These are phyloP conservation scores for Tursiops truncatus DNA, from an alignment of 2,113 vertebrate genomes.

Conservation along the genomic window DNA sequence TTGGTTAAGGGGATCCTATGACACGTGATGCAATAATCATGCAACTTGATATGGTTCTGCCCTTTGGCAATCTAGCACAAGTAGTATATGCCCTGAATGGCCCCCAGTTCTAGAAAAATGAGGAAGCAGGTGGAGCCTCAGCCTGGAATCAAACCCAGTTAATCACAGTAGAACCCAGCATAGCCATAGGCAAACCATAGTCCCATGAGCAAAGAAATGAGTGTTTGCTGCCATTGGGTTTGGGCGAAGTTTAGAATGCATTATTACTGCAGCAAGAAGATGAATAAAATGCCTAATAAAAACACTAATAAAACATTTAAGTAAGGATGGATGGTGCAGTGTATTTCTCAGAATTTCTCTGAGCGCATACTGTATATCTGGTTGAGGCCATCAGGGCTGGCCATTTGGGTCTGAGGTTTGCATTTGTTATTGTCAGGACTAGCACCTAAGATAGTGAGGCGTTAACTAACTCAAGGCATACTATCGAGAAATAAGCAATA, in stretches of 20 bases:
- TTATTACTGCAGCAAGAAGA: background rate
- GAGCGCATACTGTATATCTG: background rate
- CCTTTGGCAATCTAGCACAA: background rate
- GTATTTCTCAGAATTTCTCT: background rate
- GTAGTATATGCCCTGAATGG: background rate
- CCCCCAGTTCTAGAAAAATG: background rate
- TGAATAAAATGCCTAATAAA: background rate
- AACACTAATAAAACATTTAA: background rate
- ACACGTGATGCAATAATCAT: background rate
- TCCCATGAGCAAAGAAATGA: background rate
- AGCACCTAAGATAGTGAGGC: background rate
- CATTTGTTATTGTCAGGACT: background rate
- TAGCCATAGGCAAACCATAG: background rate
- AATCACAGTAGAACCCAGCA: background rate
- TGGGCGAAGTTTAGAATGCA: background rate
- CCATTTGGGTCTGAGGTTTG: background rate
- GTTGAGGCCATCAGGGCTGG: background rate
- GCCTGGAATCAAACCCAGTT: background rate
- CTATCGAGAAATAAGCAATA: background rate
- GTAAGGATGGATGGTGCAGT: background rate
- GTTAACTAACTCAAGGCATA: background rate
- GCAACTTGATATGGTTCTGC: background rate
- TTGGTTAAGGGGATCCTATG: background rate
- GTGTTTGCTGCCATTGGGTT: background rate
- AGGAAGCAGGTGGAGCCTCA: background rate